These are phyloP conservation scores for Linepithema humile DNA, from an alignment of 1,140 invertebrate species.

Conservation along the genomic window DNA sequence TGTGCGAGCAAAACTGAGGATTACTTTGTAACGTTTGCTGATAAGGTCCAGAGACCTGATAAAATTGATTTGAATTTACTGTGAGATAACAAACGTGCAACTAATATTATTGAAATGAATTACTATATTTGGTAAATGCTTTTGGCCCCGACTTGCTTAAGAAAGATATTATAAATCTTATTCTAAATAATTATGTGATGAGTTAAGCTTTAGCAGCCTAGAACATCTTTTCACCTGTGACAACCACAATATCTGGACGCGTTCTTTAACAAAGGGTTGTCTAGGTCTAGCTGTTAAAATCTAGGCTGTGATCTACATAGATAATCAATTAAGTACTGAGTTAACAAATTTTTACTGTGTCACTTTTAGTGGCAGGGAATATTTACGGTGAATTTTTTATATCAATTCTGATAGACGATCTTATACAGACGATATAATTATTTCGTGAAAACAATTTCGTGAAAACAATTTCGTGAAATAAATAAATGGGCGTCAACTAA, in stretches of 20 bases:
- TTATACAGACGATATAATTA: slow-evolving; percentile 18
- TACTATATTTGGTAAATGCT: background rate
- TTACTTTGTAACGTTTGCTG: slow-evolving; percentile 48
- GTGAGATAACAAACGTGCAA: background rate
- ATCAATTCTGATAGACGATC: background rate
- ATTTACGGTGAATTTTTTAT: slow-evolving; percentile 19
- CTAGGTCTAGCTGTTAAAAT: slow-evolving; percentile 74
- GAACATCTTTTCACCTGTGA: slow-evolving; percentile 73
- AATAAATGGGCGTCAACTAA: background rate
- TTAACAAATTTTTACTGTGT: slow-evolving; percentile 51
- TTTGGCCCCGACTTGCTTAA: slow-evolving; percentile 10
- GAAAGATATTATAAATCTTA: slow-evolving; percentile 10
- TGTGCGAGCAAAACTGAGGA: background rate
- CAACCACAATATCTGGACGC: slow-evolving; percentile 74
- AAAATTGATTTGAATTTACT: slow-evolving; percentile 5
- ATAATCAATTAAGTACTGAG: slow-evolving; percentile 29
- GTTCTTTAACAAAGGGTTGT: slow-evolving; percentile 75
- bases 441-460: too few species aligned
- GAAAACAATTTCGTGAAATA: slow-evolving; percentile 35
- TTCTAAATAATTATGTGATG: slow-evolving; percentile 24
- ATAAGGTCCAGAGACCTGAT: background rate
- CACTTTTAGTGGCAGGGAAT: slow-evolving; percentile 47
- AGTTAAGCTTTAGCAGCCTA: slow-evolving; percentile 72
- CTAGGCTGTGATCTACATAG: slow-evolving; percentile 76
- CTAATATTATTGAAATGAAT: slow-evolving; percentile 19